phyloP scores from a whole-genome alignment of 2,113 vertebrate genomes.

The Sisor rabdophorus region DNA sequence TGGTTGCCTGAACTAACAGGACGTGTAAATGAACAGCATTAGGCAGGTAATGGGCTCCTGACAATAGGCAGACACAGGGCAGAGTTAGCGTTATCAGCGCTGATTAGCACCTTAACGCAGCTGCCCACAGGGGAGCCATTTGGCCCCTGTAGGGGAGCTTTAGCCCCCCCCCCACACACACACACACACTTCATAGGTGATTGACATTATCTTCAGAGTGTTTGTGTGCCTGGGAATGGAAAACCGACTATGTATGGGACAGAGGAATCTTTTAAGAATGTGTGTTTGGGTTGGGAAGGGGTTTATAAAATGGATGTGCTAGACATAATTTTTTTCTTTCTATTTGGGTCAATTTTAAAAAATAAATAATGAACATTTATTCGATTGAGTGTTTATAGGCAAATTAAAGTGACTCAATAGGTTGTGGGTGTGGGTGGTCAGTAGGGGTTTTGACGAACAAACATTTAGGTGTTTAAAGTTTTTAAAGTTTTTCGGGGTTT shows the following conservation, averaged over 20 bases:
- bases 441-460: neutral
- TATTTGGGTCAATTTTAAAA: neutral
- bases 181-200: slow-evolving; percentile 54
- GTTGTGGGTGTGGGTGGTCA: neutral
- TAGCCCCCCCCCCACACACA: slow-evolving; percentile 57
- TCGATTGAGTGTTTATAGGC: neutral
- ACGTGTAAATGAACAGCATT: slow-evolving; percentile 66
- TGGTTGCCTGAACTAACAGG: slow-evolving; percentile 64
- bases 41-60: slow-evolving; percentile 63
- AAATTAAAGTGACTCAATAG: neutral
- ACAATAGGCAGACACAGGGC: slow-evolving; percentile 55
- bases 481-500: no score
- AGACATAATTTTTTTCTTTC: neutral
- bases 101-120: slow-evolving; percentile 74
- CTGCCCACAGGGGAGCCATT: slow-evolving; percentile 73
- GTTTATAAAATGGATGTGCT: neutral
- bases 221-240: slow-evolving; percentile 5
- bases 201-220: slow-evolving; percentile 26
- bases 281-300: neutral
- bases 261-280: neutral
- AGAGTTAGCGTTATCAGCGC: slow-evolving; percentile 64
- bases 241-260: slow-evolving; percentile 8
- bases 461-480: neutral
- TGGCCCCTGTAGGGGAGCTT: slow-evolving; percentile 70
- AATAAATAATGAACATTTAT: neutral